Conservation (phyloP, 1,140 invertebrate genomes). For the Eurosta solidaginis region DNA sequence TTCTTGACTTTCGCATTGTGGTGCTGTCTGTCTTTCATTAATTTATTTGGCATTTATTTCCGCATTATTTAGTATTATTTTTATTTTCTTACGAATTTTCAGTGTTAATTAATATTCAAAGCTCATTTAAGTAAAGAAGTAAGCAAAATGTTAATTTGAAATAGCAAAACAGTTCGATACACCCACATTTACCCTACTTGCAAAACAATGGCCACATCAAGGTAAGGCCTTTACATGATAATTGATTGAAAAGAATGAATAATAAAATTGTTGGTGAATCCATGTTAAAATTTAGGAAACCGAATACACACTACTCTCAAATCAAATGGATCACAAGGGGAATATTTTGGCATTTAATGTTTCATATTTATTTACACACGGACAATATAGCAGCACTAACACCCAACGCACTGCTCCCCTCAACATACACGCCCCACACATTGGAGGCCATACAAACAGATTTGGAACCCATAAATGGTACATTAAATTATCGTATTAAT, state of each 20-base stretch:
- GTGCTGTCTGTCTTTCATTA: not conserved
- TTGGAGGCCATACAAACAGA: conserved; percentile 36
- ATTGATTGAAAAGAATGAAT: not conserved
- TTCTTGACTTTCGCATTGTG: not conserved
- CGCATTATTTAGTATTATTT: not conserved
- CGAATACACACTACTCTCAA: no score
- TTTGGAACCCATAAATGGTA: conserved; percentile 63
- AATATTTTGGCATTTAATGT: no score
- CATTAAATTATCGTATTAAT: conserved; percentile 62
- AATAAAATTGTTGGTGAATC: not conserved
- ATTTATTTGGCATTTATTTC: not conserved
- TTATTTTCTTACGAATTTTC: not conserved
- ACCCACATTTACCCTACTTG: not conserved
- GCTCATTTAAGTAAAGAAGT: not conserved
- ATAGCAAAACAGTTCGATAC: not conserved
- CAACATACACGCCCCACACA: not conserved
- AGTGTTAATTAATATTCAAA: not conserved
- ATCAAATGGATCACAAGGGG: not conserved
- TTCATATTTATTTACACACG: not conserved
- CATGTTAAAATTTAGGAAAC: not conserved
- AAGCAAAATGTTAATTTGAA: not conserved
- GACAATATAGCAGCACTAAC: not conserved
- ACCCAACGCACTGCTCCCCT: not conserved
- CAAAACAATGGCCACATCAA: not conserved
- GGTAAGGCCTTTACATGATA: not conserved